Conservation (phyloP, 92 coral and sea anemone species). For the Phenganax stokvisi region DNA sequence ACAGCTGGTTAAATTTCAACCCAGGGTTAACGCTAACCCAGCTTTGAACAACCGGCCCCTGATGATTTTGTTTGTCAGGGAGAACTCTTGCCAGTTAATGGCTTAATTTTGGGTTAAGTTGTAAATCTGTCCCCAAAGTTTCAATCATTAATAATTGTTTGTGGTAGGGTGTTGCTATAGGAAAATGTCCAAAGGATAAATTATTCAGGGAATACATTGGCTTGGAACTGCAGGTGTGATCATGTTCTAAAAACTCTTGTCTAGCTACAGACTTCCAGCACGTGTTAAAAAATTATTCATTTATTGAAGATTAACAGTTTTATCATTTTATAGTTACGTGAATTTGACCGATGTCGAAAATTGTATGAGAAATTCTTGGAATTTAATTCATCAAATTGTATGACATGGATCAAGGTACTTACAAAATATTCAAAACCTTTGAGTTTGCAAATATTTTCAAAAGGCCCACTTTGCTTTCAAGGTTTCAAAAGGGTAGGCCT, state of each 20-base stretch:
- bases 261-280: background rate
- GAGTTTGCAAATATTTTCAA: background rate
- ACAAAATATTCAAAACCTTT: background rate
- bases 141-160: background rate
- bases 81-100: too few relatives aligned
- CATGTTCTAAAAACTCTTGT: background rate
- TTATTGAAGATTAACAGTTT: background rate
- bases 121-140: background rate
- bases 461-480: background rate
- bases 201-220: constrained; percentile 95
- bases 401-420: constrained; percentile 95
- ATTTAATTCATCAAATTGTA: constrained; percentile 89
- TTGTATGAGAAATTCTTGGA: constrained; percentile 89
- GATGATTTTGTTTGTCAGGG: too few relatives aligned
- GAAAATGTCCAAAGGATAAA: constrained; percentile 95
- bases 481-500: too few relatives aligned
- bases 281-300: background rate
- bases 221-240: constrained; percentile 79
- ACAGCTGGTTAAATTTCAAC: too few relatives aligned
- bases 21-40: too few relatives aligned
- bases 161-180: constrained; percentile 86
- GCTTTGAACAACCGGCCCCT: too few relatives aligned
- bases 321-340: constrained; percentile 66
- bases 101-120: too few relatives aligned
- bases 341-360: constrained; percentile 94